Conservation (phyloP, 2,888 invertebrate species). For the Latheticus oryzae region DNA sequence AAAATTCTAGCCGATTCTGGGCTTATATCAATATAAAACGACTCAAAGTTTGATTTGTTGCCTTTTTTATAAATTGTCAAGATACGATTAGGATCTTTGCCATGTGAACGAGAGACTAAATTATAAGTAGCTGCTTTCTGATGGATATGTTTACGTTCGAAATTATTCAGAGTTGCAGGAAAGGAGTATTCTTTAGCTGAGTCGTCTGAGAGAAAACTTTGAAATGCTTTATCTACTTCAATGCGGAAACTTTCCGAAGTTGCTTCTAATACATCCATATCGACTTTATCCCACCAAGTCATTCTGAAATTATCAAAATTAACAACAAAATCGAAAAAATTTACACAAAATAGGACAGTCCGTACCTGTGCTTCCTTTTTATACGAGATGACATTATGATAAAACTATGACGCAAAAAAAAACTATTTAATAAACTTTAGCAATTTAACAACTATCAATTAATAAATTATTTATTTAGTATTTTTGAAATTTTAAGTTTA, state of each 20-base stretch:
- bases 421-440: no score
- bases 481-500: slow-evolving; percentile 20
- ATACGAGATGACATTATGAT: slow-evolving; percentile 33
- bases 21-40: slow-evolving; percentile 46
- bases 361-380: slow-evolving; percentile 35
- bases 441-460: not conserved
- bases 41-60: slow-evolving; percentile 47
- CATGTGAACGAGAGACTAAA: slow-evolving; percentile 83
- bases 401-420: not conserved
- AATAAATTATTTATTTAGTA: slow-evolving; percentile 1
- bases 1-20: slow-evolving; percentile 36
- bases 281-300: slow-evolving; percentile 26
- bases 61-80: slow-evolving; percentile 52
- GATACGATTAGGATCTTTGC: slow-evolving; percentile 69
- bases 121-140: slow-evolving; percentile 75
- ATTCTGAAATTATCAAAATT: slow-evolving; percentile 18
- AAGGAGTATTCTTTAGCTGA: slow-evolving; percentile 54
- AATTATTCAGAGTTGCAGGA: slow-evolving; percentile 80
- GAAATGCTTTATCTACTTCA: slow-evolving; percentile 56
- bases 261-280: slow-evolving; percentile 48
- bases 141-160: slow-evolving; percentile 85
- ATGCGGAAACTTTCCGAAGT: slow-evolving; percentile 56
- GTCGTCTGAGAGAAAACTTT: slow-evolving; percentile 55
- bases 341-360: not conserved
- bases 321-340: not conserved